These are phyloP conservation scores for Choloepus hoffmanni DNA, from an alignment of 2,113 vertebrate species.

Conservation along the genomic window DNA sequence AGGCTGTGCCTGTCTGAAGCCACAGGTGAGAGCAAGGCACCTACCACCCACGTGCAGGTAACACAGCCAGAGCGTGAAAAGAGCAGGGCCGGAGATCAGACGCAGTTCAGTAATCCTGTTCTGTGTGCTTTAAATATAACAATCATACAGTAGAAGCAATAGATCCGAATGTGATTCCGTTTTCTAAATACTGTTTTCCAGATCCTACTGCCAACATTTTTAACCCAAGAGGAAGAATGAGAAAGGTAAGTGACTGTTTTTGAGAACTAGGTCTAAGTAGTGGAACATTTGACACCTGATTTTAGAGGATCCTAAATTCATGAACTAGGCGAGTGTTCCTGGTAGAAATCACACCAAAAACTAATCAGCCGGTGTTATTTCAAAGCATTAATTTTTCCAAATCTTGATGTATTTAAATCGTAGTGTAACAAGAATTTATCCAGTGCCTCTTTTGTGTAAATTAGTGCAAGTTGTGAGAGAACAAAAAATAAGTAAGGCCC, in stretches of 20 bases:
- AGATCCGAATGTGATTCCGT: not conserved
- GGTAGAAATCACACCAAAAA: not conserved
- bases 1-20: not conserved
- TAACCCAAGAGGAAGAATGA: conserved; percentile 63
- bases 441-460: not conserved
- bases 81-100: not conserved
- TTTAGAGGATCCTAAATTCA: not conserved
- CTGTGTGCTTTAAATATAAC: not conserved
- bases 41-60: not conserved
- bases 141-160: not conserved
- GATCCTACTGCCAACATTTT: conserved; percentile 68
- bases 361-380: not conserved
- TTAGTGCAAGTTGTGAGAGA: not conserved
- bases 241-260: conserved; percentile 80
- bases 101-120: not conserved
- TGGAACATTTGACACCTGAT: not conserved
- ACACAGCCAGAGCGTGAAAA: fast-evolving
- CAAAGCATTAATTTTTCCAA: not conserved
- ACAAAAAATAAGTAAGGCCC: not conserved
- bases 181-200: conserved; percentile 70
- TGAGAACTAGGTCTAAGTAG: fast-evolving
- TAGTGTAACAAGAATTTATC: not conserved
- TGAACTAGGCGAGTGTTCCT: not conserved
- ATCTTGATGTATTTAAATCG: not conserved
- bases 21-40: too few species aligned